A percentile compares a stretch with the other conserved stretches of the same genome.
Conservation (phyloP, 2,888 invertebrate species). For the Laspeyria flexula region DNA sequence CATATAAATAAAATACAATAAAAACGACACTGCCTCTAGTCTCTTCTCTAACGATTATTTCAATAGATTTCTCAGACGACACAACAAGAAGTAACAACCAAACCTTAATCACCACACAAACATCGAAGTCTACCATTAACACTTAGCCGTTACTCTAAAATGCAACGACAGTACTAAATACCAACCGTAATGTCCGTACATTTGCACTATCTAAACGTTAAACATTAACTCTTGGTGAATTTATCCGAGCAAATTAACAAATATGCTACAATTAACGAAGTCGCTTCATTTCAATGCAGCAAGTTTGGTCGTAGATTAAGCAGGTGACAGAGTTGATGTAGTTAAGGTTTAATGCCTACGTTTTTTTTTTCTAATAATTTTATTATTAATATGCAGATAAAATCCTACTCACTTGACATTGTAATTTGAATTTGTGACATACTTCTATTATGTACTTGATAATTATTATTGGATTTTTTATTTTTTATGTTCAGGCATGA, state of each 20-base stretch:
- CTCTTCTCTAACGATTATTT: no score
- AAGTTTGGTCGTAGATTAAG: neutral
- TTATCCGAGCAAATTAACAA: conserved; percentile 27
- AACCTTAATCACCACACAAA: neutral
- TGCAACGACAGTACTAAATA: neutral
- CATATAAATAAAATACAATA: no score
- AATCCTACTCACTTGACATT: no score
- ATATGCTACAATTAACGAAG: conserved; percentile 38
- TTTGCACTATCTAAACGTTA: neutral
- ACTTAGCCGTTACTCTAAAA: neutral
- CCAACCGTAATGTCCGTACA: neutral
- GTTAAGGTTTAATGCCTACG: no score
- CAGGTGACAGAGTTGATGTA: neutral
- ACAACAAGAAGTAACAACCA: neutral
- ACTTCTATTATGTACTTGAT: no score
- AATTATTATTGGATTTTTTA: no score
- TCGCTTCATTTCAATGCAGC: conserved; percentile 34
- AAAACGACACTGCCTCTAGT: no score
- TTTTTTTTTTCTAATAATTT: no score
- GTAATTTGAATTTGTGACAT: no score
- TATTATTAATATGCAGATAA: no score
- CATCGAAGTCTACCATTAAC: neutral
- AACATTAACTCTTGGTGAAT: conserved; percentile 19
- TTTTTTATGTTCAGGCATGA: no score
- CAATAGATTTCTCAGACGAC: no score